phyloP scores from a whole-genome alignment of 2,113 vertebrate species.

The Aviceda subcristata region DNA sequence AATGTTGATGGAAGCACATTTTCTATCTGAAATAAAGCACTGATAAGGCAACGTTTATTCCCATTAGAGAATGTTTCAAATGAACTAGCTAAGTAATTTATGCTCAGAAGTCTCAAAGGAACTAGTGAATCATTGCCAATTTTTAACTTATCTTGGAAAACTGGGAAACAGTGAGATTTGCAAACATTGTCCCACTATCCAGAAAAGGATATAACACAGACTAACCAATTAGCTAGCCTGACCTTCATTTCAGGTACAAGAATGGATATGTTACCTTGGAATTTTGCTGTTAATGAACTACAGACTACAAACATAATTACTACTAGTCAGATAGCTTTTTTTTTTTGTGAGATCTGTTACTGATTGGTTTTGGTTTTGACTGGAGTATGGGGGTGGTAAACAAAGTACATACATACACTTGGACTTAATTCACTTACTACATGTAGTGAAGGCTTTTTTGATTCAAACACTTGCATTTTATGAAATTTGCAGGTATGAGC shows the following conservation, averaged over 20 bases:
- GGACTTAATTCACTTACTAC: background rate
- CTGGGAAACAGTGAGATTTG: background rate
- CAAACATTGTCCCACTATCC: background rate
- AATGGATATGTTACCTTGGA: background rate
- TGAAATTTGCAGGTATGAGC: background rate
- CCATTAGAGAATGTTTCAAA: background rate
- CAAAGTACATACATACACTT: rapidly evolving
- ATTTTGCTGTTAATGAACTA: background rate
- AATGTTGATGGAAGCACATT: background rate
- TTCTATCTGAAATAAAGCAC: conserved; percentile 10
- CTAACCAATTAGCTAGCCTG: background rate
- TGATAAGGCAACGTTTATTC: conserved; percentile 16
- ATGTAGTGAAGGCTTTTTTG: background rate
- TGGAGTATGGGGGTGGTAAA: background rate
- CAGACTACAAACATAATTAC: background rate
- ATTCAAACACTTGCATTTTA: background rate
- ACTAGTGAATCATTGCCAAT: background rate
- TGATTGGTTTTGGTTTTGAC: background rate
- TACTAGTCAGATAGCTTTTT: background rate
- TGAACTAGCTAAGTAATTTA: background rate
- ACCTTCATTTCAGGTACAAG: background rate
- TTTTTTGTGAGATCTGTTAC: background rate
- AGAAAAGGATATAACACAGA: background rate
- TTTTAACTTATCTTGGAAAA: conserved; percentile 7
- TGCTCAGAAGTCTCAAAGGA: background rate